These are phyloP conservation scores for Perca schrenkii DNA, from an alignment of 2,113 vertebrate genomes.

Conservation along the genomic window DNA sequence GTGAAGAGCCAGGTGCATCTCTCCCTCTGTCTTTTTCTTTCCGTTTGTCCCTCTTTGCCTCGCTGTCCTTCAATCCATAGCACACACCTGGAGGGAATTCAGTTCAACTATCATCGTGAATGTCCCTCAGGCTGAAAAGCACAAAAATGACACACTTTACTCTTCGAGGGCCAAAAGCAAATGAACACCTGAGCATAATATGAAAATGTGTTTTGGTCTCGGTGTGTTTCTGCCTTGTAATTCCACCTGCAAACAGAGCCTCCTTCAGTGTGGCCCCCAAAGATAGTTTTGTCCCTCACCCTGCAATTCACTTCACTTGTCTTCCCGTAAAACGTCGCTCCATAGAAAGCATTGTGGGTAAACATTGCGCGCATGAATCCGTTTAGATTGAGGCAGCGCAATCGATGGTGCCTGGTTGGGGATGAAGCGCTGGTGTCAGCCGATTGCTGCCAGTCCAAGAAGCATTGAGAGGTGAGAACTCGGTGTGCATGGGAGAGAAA, in stretches of 20 bases:
- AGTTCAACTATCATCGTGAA: constrained; percentile 36
- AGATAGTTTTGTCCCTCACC: constrained; percentile 52
- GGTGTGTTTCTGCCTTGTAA: constrained; percentile 34
- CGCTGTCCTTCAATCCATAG: constrained; percentile 12
- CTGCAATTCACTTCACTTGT: constrained; percentile 41
- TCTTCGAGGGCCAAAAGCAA: constrained; percentile 36
- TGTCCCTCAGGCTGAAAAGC: constrained; percentile 38
- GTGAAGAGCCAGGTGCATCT: constrained; percentile 64
- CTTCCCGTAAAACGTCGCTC: constrained; percentile 20
- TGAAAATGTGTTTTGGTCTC: constrained; percentile 48
- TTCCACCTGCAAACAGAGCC: constrained; percentile 49
- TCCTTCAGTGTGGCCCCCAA: constrained; percentile 32
- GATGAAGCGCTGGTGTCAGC: constrained; percentile 49
- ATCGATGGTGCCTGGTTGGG: constrained; percentile 28
- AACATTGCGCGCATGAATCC: constrained; percentile 37
- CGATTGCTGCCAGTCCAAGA: constrained; percentile 26
- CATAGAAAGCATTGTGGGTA: constrained; percentile 45
- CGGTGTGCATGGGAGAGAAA: constrained; percentile 15
- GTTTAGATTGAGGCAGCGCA: constrained; percentile 46
- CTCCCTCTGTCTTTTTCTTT: constrained; percentile 27
- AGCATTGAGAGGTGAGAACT: constrained; percentile 54
- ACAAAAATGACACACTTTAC: constrained; percentile 53
- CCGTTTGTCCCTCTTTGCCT: constrained; percentile 1
- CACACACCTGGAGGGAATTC: constrained; percentile 52
- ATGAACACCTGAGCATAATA: constrained; percentile 63